Base-by-base conservation (phyloP, 2,888 invertebrate genomes). In the Drosophila trichaetosa region DNA sequence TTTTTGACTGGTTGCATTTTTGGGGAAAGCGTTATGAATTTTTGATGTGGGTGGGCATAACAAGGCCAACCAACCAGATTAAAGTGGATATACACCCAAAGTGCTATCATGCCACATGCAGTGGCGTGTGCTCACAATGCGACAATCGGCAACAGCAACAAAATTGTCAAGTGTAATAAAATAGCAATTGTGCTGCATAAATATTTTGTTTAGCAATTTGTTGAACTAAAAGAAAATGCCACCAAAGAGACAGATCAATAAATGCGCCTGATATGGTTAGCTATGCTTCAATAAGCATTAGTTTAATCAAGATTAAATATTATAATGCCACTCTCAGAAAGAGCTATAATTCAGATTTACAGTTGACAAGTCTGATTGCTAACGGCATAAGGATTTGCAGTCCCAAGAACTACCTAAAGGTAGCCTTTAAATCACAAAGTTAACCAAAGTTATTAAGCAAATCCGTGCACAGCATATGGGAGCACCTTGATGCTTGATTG, bases 1-100 rank as follows among this genome's bases (percentile, higher is more conserved):
- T 21, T 33, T 48, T 33, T 63, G 53, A 61, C 21, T 60, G 48
- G 57, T 52, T 87, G 80, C 78, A 80, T 87, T 85, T 84, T 79
- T 80, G 78, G 70, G 53, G 67, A 69, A 53, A 76, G 79, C 60
- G 69, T 83, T 88, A 85, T 84, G 86, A 75, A 88, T 88, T 83
- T 76, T 74, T 85, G 86, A 84, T 84, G 80, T 60, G 81, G 68
- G 72, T 58, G 62, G 76, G n/a, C 13, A 2, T 8, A 1, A 24
- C 46, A 73, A 80, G 78, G 73, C 78, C 78, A 80, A 71, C 57
- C 56, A 73, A 38, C 59, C 69, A 85, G 87, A 82, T 82, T 85
- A 83, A 84, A 87, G 86, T 84, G 88, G 79, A 78, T 85, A 76
- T 80, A 71, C 42, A 68, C 27, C 56, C 70, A 62, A 61, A 21